These are phyloP conservation scores for Cephalophus harveyi DNA, from an alignment of 2,113 vertebrate species.

Conservation along the genomic window DNA sequence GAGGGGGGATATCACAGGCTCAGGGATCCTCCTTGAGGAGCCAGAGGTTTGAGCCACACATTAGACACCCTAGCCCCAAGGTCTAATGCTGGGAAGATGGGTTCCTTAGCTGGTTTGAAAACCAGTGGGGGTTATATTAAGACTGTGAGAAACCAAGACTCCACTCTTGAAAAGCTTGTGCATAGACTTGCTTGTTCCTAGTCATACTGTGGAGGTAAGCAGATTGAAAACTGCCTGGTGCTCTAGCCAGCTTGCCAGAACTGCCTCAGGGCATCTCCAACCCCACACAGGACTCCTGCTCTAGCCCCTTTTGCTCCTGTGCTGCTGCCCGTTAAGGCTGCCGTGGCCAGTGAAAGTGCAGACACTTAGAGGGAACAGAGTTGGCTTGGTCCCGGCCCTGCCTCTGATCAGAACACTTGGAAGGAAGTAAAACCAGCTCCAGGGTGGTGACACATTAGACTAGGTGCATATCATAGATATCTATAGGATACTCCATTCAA, in stretches of 20 bases:
- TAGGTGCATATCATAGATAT: neutral
- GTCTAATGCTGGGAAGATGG: neutral
- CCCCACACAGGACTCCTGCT: neutral
- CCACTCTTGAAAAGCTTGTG: neutral
- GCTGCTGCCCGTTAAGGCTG: neutral
- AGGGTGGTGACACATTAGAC: neutral
- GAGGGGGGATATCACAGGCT: neutral
- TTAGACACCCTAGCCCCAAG: neutral
- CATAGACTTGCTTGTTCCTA: neutral
- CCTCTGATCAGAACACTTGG: neutral
- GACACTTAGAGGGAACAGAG: neutral
- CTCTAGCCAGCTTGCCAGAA: neutral
- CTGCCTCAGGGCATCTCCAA: neutral
- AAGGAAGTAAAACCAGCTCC: neutral
- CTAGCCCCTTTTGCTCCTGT: neutral
- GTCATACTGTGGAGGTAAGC: accelerated
- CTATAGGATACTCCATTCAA: neutral
- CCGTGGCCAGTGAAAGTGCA: neutral
- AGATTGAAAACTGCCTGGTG: neutral
- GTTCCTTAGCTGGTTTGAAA: neutral
- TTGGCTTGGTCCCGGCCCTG: neutral
- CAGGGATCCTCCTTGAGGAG: neutral
- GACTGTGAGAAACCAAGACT: neutral
- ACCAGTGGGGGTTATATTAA: neutral
- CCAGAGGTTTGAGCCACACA: neutral